Conservation (phyloP, 2,113 vertebrate genomes). For the Menura novaehollandiae region DNA sequence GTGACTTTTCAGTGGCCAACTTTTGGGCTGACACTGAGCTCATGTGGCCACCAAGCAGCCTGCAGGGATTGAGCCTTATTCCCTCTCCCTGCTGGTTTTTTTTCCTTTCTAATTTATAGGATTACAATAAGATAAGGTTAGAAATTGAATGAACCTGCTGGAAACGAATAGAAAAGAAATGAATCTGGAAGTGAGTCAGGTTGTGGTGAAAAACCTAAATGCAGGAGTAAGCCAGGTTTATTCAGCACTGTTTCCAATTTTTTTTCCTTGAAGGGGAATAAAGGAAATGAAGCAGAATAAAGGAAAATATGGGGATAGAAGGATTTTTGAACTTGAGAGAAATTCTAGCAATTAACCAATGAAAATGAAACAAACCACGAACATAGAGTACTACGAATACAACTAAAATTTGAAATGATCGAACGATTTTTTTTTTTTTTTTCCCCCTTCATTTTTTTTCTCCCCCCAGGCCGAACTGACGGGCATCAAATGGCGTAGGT, state of each 20-base stretch:
- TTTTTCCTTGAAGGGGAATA: not conserved
- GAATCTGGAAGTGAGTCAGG: not conserved
- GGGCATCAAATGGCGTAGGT: slow-evolving; percentile 99
- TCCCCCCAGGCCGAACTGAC: slow-evolving; percentile 88
- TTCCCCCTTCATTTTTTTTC: too few species aligned
- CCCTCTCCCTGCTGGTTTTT: not conserved
- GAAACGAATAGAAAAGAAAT: not conserved
- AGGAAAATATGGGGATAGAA: not conserved
- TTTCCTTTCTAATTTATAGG: not conserved
- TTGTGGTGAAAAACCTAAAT: not conserved
- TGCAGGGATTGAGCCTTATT: not conserved
- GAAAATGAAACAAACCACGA: not conserved
- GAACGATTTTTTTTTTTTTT: not conserved
- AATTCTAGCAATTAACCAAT: not conserved
- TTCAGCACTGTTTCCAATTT: not conserved
- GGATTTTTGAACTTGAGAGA: not conserved
- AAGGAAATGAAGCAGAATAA: not conserved
- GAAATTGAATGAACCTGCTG: not conserved
- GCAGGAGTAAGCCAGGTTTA: not conserved
- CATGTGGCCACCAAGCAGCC: fast-evolving
- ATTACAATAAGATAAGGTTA: not conserved
- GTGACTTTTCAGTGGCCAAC: not conserved
- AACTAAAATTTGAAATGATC: not conserved
- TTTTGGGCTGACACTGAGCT: not conserved
- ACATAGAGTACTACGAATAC: too few species aligned